Evolutionary conservation across 2,888 invertebrate species (phyloP).

Genomic region (Pheosia gnoma): DNA sequence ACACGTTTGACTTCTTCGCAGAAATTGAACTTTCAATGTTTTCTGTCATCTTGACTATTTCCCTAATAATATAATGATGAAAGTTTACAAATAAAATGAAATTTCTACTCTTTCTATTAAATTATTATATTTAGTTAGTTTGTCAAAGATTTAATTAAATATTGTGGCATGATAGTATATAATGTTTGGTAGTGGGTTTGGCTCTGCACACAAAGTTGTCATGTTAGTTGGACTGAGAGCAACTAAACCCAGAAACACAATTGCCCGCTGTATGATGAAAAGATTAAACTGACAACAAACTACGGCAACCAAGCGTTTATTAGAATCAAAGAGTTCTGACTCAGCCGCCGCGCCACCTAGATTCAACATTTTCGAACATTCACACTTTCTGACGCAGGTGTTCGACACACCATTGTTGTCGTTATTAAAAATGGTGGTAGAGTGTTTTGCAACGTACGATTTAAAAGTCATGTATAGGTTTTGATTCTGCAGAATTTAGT

Average conservation of each 20-base stretch:
- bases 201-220: conserved; percentile 20
- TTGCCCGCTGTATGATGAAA: conserved; percentile 14
- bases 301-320: conserved; percentile 14
- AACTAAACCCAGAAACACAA: conserved; percentile 18
- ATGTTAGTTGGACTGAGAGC: conserved; percentile 26
- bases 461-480: conserved; percentile 2
- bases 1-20: not conserved
- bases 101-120: too few species aligned
- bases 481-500: conserved; percentile 8
- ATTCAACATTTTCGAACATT: conserved; percentile 20
- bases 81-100: too few species aligned
- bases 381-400: conserved; percentile 22
- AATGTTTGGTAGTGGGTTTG: conserved; percentile 16
- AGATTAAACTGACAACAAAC: conserved; percentile 11
- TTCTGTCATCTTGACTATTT: not conserved
- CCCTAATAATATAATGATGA: too few species aligned
- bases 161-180: not conserved
- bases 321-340: conserved; percentile 20
- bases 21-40: not conserved
- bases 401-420: conserved; percentile 18
- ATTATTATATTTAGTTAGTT: too few species aligned
- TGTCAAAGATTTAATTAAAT: too few species aligned
- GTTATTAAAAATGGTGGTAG: conserved; percentile 28
- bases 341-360: conserved; percentile 6
- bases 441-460: conserved; percentile 13